These are phyloP conservation scores for Patella caerulea DNA, from an alignment of 2,888 invertebrate species.

Conservation along the genomic window DNA sequence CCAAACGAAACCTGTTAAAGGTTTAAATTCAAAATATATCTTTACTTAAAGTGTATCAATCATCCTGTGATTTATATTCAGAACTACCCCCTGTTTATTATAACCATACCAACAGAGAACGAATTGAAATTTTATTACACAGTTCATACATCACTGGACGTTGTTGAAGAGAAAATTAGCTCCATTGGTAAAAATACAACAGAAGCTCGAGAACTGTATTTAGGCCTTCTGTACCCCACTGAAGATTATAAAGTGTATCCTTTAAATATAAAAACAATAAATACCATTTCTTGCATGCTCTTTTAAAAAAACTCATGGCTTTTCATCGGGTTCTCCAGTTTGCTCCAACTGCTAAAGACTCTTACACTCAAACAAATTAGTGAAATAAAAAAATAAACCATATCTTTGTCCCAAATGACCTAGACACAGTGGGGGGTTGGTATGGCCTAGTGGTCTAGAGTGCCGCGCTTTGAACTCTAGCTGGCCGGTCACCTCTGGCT, in stretches of 20 bases:
- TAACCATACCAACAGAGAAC: constrained; percentile 78
- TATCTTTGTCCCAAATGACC: no score
- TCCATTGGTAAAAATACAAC: constrained; percentile 72
- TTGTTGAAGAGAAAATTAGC: constrained; percentile 87
- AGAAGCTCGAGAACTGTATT: constrained; percentile 89
- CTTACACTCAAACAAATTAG: no score
- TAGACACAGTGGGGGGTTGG: no score
- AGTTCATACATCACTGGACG: constrained; percentile 91
- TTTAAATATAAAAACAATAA: constrained; percentile 34
- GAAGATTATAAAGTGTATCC: constrained; percentile 95
- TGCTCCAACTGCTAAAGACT: no score
- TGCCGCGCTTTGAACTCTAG: no score
- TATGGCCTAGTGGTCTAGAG: no score
- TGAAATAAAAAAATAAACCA: no score
- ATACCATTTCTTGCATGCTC: not conserved
- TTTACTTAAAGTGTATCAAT: no score
- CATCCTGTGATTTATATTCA: constrained; percentile 72
- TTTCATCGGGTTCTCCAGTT: not conserved
- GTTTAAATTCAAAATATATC: no score
- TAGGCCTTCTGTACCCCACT: constrained; percentile 91
- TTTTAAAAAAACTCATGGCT: not conserved
- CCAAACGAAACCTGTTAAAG: no score
- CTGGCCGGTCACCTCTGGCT: no score
- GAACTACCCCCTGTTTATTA: constrained; percentile 93
- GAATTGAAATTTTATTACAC: constrained; percentile 93